Base-by-base conservation (phyloP, 2,113 vertebrate species). In the Hucho hucho region DNA sequence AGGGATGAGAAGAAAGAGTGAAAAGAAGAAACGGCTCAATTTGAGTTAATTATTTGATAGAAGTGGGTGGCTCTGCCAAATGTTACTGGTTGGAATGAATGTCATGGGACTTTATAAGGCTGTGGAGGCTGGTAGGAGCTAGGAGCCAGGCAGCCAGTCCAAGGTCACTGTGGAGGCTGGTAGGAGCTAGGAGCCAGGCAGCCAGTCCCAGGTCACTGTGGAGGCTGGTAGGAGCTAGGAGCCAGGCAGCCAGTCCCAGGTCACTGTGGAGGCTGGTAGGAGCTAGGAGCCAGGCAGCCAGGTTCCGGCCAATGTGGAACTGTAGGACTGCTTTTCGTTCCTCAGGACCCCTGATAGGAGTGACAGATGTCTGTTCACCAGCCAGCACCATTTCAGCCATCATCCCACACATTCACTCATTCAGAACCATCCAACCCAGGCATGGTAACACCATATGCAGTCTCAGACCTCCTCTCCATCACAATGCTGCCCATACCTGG, bases 41-140 rank as follows among this genome's bases (percentile, higher is more conserved):
- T 93, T 93, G 90, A 94, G 94, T 93, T 96, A 95, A 96, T 96
- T 95, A 95, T 95, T 95, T 93, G 88, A 93, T 90, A 93, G 93
- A 91, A 92, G 84, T 79, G 5, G 91, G 89, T 87, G 89, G 91
- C 87, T 88, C 89, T 71, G 89, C 87, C 92, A 94, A 95, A 94
- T 94, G 94, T 92, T 92, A 89, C 92, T 90, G 92, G 94, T 93
- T 92, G 91, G 91, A 92, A 92, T 92, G 92, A 93, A 92, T 86
- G 80, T 87, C 94, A 81, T 83, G 94, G 92, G 95, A 94, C 91
- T 87, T 87, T 88, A 80, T 90, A 91, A 7, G 12, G 46, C 29
- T 29, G 29, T 29, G 29, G 29, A 29, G 29, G 29, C 29, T 29
- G 29, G 4, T 29, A 0, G 29, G 4, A 29, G 29, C 29, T 29